A percentile compares a stretch with the other conserved stretches of the same genome.
phyloP scores from a whole-genome alignment of 1,140 invertebrate species.

The Drosophila littoralis region DNA sequence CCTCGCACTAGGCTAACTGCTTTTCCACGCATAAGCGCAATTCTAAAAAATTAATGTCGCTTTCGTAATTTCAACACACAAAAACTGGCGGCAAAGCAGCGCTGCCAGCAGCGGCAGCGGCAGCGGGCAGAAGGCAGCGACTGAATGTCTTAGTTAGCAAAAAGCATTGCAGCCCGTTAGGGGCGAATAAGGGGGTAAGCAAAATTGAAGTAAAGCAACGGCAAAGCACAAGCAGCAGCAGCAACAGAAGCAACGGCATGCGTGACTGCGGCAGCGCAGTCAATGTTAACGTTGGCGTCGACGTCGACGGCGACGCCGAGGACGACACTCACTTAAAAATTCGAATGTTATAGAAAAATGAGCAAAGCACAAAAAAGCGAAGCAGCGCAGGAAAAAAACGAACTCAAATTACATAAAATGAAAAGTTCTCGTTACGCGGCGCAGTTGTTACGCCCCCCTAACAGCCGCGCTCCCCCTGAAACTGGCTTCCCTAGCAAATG shows the following conservation, averaged over 20 bases:
- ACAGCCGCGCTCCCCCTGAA: neutral
- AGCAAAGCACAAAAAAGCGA: constrained; percentile 57
- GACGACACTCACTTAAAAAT: constrained; percentile 79
- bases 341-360: constrained; percentile 81
- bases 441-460: constrained; percentile 63
- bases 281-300: neutral
- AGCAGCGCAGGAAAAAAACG: constrained; percentile 50
- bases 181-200: constrained; percentile 52
- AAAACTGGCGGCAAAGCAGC: constrained; percentile 33
- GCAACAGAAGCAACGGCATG: neutral
- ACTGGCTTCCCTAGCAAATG: constrained; percentile 19
- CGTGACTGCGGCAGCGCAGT: neutral
- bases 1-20: constrained; percentile 32
- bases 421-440: constrained; percentile 83
- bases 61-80: constrained; percentile 78
- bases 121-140: neutral
- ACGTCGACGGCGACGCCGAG: constrained; percentile 2
- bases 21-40: constrained; percentile 69
- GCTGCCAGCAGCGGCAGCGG: constrained; percentile 17
- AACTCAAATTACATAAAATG: constrained; percentile 81
- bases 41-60: constrained; percentile 83
- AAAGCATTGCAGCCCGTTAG: constrained; percentile 56
- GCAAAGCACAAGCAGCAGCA: constrained; percentile 1
- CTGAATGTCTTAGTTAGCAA: constrained; percentile 62
- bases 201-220: constrained; percentile 33